phyloP scores from a whole-genome alignment of 2,113 vertebrate species.

The Macquaria ambigua region DNA sequence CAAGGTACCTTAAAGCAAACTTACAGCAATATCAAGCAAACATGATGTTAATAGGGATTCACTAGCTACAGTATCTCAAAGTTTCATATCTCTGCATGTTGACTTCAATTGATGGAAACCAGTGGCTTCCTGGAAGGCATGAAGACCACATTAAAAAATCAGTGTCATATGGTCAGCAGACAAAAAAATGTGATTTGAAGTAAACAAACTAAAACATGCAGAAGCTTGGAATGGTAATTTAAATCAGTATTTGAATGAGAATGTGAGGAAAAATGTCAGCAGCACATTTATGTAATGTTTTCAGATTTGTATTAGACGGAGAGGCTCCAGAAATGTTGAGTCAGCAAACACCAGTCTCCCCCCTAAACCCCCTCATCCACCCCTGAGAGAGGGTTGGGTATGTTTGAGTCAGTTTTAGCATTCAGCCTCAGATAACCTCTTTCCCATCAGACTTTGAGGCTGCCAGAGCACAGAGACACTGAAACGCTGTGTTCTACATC shows the following conservation, averaged over 20 bases:
- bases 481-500: background rate
- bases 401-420: constrained; percentile 4
- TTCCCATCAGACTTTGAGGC: background rate
- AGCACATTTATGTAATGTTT: background rate
- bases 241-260: background rate
- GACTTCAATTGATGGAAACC: background rate
- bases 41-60: background rate
- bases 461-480: too few relatives aligned
- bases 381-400: background rate
- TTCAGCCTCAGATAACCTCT: constrained; percentile 41
- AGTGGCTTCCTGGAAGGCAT: background rate
- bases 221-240: background rate
- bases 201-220: background rate
- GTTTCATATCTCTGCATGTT: background rate
- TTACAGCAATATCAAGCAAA: too few relatives aligned
- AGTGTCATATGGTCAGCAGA: background rate
- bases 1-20: too few relatives aligned
- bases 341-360: constrained; percentile 18
- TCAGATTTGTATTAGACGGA: background rate
- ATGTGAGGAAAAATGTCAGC: background rate
- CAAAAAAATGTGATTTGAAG: background rate
- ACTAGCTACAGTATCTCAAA: background rate
- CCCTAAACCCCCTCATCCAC: background rate
- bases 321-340: constrained; percentile 21
- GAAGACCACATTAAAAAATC: background rate